Conservation (phyloP, 1,140 invertebrate genomes). For the Neuroterus valhalla region DNA sequence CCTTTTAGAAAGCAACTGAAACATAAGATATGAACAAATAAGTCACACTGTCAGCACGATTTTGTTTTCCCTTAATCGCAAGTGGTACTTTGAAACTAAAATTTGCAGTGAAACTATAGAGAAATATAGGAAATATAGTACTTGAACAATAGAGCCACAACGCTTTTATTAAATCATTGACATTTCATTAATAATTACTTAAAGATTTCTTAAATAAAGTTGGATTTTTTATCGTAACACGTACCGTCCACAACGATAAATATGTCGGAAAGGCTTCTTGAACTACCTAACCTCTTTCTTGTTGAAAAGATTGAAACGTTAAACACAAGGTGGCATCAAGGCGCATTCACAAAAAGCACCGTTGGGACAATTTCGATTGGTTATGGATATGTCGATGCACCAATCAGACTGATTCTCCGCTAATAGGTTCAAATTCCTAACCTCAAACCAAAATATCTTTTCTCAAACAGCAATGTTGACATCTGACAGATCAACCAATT, state of each 20-base stretch:
- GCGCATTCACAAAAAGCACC: neutral
- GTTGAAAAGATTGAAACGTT: neutral
- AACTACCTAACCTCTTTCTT: neutral
- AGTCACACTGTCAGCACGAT: constrained; percentile 33
- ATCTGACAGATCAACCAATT: no score
- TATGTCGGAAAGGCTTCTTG: constrained; percentile 47
- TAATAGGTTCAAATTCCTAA: no score
- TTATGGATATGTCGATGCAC: neutral
- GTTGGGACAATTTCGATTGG: neutral
- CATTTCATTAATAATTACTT: constrained; percentile 24
- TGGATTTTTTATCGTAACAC: constrained; percentile 47
- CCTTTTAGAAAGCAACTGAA: constrained; percentile 47
- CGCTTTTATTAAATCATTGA: constrained; percentile 7
- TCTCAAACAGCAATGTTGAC: no score
- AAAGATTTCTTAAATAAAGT: constrained; percentile 48
- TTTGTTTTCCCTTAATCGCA: constrained; percentile 27
- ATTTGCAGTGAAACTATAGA: neutral
- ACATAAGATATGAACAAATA: constrained; percentile 42
- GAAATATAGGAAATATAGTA: constrained; percentile 39
- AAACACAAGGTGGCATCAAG: neutral
- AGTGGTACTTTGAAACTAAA: constrained; percentile 12
- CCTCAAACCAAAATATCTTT: no score
- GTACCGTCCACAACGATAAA: constrained; percentile 48
- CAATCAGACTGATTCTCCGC: neutral
- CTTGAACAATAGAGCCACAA: constrained; percentile 30